A percentile compares a stretch with the other conserved stretches of the same genome.
Evolutionary conservation across 2,797 vertebrate genomes (phyloP).

Genomic region (Percopsis omiscomaycus): DNA sequence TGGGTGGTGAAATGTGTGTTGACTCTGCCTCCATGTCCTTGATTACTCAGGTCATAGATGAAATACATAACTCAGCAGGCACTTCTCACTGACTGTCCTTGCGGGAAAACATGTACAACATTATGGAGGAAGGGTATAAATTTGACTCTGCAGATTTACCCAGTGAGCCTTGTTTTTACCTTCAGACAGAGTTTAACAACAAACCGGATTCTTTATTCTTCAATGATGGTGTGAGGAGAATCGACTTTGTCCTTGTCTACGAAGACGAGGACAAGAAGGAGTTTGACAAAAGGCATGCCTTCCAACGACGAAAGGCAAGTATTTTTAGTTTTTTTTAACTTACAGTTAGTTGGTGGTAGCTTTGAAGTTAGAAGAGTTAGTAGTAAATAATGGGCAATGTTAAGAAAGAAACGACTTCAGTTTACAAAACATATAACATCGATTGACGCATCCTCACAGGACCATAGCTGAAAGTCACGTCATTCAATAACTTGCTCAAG

Average conservation of each 20-base stretch:
- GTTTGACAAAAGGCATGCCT: constrained; percentile 76
- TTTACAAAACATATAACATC: no score
- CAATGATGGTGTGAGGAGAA: constrained; percentile 85
- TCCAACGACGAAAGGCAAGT: constrained; percentile 80
- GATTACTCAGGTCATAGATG: constrained; percentile 12
- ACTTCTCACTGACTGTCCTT: not conserved
- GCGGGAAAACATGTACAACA: constrained; percentile 50
- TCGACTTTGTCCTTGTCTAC: constrained; percentile 91
- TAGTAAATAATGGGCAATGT: no score
- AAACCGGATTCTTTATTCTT: constrained; percentile 88
- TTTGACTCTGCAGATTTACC: constrained; percentile 40
- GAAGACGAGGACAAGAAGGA: constrained; percentile 88
- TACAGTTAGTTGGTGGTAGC: not conserved
- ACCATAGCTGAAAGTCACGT: no score
- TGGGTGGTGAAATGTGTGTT: constrained; percentile 42
- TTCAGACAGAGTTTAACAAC: constrained; percentile 85
- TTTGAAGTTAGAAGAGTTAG: no score
- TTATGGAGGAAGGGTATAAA: constrained; percentile 61
- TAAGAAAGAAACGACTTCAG: no score
- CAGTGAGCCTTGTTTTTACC: constrained; percentile 36
- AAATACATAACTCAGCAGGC: constrained; percentile 13
- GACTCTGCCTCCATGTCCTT: constrained; percentile 46
- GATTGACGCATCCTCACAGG: no score
- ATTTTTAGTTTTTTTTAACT: not conserved
- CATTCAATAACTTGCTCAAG: no score